These are phyloP conservation scores for Caerostris darwini DNA, from an alignment of 1,140 invertebrate genomes.

Conservation along the genomic window DNA sequence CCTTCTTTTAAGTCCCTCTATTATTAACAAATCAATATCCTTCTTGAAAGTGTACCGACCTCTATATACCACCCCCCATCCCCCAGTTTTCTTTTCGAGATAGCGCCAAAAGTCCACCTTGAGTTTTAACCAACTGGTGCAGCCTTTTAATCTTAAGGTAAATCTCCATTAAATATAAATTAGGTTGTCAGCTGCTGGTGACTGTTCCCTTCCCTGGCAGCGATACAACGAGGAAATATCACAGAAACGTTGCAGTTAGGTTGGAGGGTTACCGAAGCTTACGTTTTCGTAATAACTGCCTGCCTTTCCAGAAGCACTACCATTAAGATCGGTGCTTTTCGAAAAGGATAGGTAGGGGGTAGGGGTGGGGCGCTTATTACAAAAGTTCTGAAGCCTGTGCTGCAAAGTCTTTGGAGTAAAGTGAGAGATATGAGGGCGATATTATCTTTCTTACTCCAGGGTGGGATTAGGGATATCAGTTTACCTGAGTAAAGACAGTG, in stretches of 20 bases:
- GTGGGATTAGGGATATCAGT: slow-evolving; percentile 27
- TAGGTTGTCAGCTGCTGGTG: slow-evolving; percentile 75
- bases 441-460: slow-evolving; percentile 28
- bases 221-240: slow-evolving; percentile 17
- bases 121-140: slow-evolving; percentile 59
- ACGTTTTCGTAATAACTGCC: slow-evolving; percentile 44
- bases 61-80: neutral
- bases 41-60: neutral
- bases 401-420: neutral
- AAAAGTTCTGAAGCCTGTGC: slow-evolving; percentile 20
- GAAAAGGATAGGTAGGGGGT: neutral
- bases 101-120: slow-evolving; percentile 43
- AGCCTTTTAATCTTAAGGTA: slow-evolving; percentile 76
- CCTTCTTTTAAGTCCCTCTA: slow-evolving; percentile 57
- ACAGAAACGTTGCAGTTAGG: slow-evolving; percentile 30
- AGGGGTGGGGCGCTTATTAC: slow-evolving; percentile 21
- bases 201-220: slow-evolving; percentile 57
- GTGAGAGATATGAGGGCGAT: neutral
- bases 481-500: neutral
- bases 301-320: neutral
- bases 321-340: slow-evolving; percentile 6
- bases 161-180: slow-evolving; percentile 78
- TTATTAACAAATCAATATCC: slow-evolving; percentile 77
- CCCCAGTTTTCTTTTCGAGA: slow-evolving; percentile 19
- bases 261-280: slow-evolving; percentile 46